Base-by-base conservation (phyloP, 2,797 vertebrate genomes). In the Podarcis lilfordi region DNA sequence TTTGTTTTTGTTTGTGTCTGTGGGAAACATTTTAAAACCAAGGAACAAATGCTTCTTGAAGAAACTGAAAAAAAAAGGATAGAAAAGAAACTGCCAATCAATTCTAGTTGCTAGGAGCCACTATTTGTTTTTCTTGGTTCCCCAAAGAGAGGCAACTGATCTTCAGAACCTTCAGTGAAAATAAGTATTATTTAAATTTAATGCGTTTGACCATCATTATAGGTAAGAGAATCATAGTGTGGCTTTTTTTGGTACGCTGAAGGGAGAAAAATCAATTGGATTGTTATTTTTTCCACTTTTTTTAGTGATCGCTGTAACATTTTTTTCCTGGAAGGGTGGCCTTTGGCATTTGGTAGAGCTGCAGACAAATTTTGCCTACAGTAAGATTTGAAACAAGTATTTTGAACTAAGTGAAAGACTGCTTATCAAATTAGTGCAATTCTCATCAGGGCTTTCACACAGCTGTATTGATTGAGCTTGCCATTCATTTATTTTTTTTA, bases 81-180 rank as follows among this genome's bases (percentile, higher is more conserved):
- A 55, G 50, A 55, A 55, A 55, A 55, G 50, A 40, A 90, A 27
- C 3, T 43, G 10, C 78, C 83, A n/a, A 4, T 8, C 37, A 92
- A 69, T 35, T 86, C 15, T 59, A 81, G 94, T 96, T 96, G 94
- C 94, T 92, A 95, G 86, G 94, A 94, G 92, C 91, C 9, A 81
- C 50, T 27, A 86, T 90, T 92, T 90, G 55, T 93, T 50, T 64
- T 37, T 35, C 59, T 81, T 8, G 23, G 21, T 81, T 19, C 45
- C 37, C n/a, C 43, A 82, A 19, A 29, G 66, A 68, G n/a, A 81
- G 61, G 59, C 37, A 69, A 29, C 64, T 43, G 29, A 68, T 45
- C 40, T 25, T 69, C 17, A 45, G 43, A 77, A 43, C 43, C 35
- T 68, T 82, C 61, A 29, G 8, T 71, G 15, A 19, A 6, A 69